Evolutionary conservation across 2,797 vertebrate species (phyloP).

Genomic region (Anguilla obscura): DNA sequence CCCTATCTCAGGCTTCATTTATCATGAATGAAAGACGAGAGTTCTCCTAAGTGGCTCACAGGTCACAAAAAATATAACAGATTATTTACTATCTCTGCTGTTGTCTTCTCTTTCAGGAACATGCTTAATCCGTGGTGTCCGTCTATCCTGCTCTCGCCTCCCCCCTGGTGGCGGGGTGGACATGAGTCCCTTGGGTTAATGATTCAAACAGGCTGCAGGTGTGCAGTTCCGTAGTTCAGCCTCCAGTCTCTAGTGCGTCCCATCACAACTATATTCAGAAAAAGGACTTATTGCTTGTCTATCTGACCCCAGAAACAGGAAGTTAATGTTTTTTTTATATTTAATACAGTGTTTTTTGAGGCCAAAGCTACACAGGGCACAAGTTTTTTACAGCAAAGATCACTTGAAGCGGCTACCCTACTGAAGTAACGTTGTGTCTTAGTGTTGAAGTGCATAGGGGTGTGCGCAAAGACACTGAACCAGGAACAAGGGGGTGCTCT

Average conservation of each 20-base stretch:
- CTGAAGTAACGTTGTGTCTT: constrained; percentile 63
- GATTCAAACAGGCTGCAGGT: background rate
- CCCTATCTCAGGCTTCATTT: background rate
- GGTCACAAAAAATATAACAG: background rate
- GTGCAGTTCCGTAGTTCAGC: background rate
- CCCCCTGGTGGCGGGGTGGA: background rate
- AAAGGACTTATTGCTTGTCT: constrained; percentile 42
- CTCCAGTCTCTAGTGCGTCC: background rate
- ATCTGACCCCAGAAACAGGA: constrained; percentile 40
- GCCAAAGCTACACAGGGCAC: constrained; percentile 54
- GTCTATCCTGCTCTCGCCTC: background rate
- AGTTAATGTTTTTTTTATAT: constrained; percentile 38
- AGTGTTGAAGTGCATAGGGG: constrained; percentile 70
- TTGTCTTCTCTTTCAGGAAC: background rate
- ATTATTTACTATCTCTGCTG: background rate
- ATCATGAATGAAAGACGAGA: background rate
- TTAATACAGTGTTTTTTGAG: constrained; percentile 43
- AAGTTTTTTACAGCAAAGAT: constrained; percentile 60
- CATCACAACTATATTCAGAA: constrained; percentile 53
- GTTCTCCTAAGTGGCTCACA: background rate
- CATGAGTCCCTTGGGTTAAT: background rate
- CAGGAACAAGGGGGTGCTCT: constrained; percentile 39
- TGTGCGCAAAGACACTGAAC: constrained; percentile 62
- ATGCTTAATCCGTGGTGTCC: background rate
- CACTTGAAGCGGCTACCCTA: constrained; percentile 68